Evolutionary conservation across 2,888 invertebrate species (phyloP).

Genomic region (Monoplex corrugatus): DNA sequence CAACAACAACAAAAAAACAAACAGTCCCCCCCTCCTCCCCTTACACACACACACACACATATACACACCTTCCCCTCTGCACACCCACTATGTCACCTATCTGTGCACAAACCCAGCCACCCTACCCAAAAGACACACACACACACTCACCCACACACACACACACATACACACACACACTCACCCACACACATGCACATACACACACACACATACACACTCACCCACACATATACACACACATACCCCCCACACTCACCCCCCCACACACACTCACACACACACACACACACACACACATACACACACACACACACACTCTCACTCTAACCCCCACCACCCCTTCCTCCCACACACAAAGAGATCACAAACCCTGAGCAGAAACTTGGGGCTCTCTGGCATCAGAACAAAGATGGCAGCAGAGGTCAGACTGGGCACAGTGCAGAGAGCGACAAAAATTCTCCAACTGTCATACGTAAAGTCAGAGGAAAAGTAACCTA

Average conservation of each 20-base stretch:
- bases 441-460: conserved; percentile 93
- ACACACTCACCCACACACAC: no score
- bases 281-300: conserved; percentile 27
- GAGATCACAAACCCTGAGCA: conserved; percentile 89
- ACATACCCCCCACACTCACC: not conserved
- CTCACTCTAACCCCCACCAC: conserved; percentile 15
- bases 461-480: conserved; percentile 95
- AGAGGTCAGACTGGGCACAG: conserved; percentile 93
- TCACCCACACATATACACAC: not conserved
- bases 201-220: not conserved
- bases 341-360: no score
- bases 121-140: no score
- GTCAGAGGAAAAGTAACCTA: conserved; percentile 80
- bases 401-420: conserved; percentile 88
- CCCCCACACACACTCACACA: conserved; percentile 28
- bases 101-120: no score
- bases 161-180: no score
- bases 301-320: conserved; percentile 17
- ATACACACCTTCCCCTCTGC: no score
- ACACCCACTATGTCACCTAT: no score
- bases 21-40: no score
- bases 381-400: conserved; percentile 95
- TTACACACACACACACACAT: no score
- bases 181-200: no score
- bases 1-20: no score